These are phyloP conservation scores for Acridotheres tristis DNA, from an alignment of 2,797 vertebrate genomes.

Conservation along the genomic window DNA sequence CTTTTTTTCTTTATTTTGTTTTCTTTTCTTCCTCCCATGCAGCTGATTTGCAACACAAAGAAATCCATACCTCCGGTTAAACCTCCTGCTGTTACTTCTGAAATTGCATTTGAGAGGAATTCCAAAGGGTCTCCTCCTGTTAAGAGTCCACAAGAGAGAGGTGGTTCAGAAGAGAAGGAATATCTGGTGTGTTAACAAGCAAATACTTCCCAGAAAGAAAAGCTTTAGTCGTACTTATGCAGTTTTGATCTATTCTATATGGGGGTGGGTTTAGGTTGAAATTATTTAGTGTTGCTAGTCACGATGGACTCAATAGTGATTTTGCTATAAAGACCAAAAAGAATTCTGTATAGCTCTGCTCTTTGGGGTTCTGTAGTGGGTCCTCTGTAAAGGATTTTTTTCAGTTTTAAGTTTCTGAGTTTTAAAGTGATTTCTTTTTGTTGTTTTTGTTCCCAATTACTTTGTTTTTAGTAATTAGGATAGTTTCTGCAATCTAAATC, in stretches of 20 bases:
- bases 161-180: conserved; percentile 70
- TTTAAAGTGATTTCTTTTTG: neutral
- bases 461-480: neutral
- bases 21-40: neutral
- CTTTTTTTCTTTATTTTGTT: neutral
- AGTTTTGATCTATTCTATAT: neutral
- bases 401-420: neutral
- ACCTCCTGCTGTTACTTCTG: conserved; percentile 64
- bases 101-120: conserved; percentile 79
- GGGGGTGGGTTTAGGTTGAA: neutral
- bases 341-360: neutral
- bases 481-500: neutral
- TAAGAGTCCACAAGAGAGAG: conserved; percentile 69
- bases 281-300: neutral
- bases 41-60: conserved; percentile 77
- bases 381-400: neutral
- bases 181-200: conserved; percentile 47
- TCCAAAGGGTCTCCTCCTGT: conserved; percentile 72
- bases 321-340: neutral
- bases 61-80: conserved; percentile 72
- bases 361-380: neutral
- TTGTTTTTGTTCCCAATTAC: neutral
- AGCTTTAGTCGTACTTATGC: neutral
- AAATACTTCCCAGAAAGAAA: conserved; percentile 61
- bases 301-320: neutral